A percentile compares a stretch with the other conserved stretches of the same genome.
Conservation (phyloP, 2,888 invertebrate genomes). For the Macaria notata region DNA sequence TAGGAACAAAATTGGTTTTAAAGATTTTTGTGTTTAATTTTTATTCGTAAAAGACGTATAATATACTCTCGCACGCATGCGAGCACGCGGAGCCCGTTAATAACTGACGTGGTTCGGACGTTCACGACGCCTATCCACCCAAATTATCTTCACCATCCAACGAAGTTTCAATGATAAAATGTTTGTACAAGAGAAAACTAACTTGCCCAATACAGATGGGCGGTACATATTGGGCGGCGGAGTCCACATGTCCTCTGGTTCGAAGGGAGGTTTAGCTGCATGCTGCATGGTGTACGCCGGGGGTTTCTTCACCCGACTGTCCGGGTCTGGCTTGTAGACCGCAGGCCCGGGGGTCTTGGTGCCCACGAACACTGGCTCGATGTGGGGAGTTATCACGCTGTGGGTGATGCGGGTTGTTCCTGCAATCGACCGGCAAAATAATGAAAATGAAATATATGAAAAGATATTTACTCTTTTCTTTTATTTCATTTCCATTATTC, state of each 20-base stretch:
- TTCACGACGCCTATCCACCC: too few relatives aligned
- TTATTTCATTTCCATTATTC: too few relatives aligned
- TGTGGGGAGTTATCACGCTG: slow-evolving; percentile 48
- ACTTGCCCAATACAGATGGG: slow-evolving; percentile 54
- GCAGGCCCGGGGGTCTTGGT: slow-evolving; percentile 57
- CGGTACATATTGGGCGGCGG: slow-evolving; percentile 69
- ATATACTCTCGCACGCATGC: too few relatives aligned
- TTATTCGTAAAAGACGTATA: too few relatives aligned
- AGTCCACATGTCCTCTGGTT: slow-evolving; percentile 64
- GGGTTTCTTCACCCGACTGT: slow-evolving; percentile 41
- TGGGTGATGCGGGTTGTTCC: slow-evolving; percentile 38
- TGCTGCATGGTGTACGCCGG: slow-evolving; percentile 57
- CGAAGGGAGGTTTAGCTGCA: slow-evolving; percentile 50
- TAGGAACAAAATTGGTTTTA: too few relatives aligned
- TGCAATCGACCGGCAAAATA: not conserved
- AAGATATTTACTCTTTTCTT: too few relatives aligned
- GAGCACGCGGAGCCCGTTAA: too few relatives aligned
- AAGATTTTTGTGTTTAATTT: too few relatives aligned
- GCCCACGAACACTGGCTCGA: slow-evolving; percentile 38
- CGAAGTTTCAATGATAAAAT: too few relatives aligned
- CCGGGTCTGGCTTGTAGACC: slow-evolving; percentile 42
- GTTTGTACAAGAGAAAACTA: slow-evolving; percentile 17
- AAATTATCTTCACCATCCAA: too few relatives aligned
- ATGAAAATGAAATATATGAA: too few relatives aligned
- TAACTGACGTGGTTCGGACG: too few relatives aligned